Evolutionary conservation across 2,797 vertebrate species (phyloP), one percentile per base, ranked within the genome.

Genomic region (Sebastes hubbsi): DNA sequence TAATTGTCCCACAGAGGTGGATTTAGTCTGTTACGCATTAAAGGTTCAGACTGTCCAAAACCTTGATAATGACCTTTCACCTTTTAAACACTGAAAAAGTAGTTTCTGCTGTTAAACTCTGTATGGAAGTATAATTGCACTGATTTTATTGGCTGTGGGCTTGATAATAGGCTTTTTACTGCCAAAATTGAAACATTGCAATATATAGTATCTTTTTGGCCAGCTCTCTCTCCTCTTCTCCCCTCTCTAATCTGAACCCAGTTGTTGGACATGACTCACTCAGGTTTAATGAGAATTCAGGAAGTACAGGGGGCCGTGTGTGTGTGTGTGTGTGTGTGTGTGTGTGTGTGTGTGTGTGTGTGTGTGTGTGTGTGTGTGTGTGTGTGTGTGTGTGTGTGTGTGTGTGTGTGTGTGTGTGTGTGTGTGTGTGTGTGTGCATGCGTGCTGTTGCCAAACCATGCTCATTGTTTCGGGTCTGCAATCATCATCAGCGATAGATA

Each of bases 381-480:
- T 24, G 24, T 24, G 24, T 24, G 24, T 24, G 24, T 24, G 24
- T 2, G 24, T 24, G 24, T 2, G 24, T 24, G 24, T 2, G 24
- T 24, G 24, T 2, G 24, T 24, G 24, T 2, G 24, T 24, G 24
- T 2, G 24, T 24, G 24, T 2, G 24, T 24, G 24, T 2, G 24
- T 24, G 24, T 2, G 24, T 24, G 24, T 2, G 24, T 24, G 24
- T 2, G 24, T 24, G 24, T 24, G 24, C 24, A 2, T 24, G 24
- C 24, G 24, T 24, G 24, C 24, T n/a, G 74, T 69, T 87, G 82
- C 88, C 75, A 86, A 67, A 72, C 52, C 5, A 5, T 38, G 46
- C 68, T 84, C 88, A 92, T 89, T 92, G 91, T 90, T 92, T 90
- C 36, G 13, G 46, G 46, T 49, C 46, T 49, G 85, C 66, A 88